Evolutionary conservation across 2,888 invertebrate genomes (phyloP).

Genomic region (Dendrolimus pini): DNA sequence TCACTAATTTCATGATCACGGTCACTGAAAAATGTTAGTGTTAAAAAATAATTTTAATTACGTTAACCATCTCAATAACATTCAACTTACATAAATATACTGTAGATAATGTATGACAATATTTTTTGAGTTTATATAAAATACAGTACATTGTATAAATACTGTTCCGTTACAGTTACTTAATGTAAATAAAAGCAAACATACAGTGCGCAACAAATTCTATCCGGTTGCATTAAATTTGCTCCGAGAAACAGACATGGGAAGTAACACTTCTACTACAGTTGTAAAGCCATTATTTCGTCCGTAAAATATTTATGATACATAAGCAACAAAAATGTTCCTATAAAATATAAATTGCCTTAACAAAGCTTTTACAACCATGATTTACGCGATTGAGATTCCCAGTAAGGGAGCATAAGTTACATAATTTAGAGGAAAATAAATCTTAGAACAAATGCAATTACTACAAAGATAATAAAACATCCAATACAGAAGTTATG

Average conservation of each 20-base stretch:
- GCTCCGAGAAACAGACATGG: slow-evolving; percentile 26
- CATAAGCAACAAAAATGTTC: slow-evolving; percentile 31
- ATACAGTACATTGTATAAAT: no score
- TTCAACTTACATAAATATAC: no score
- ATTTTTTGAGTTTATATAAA: no score
- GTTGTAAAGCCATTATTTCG: slow-evolving; percentile 39
- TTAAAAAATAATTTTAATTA: no score
- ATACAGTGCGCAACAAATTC: slow-evolving; percentile 32
- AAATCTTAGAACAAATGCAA: neutral
- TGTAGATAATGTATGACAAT: no score
- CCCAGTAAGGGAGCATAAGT: slow-evolving; percentile 10
- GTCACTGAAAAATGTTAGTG: no score
- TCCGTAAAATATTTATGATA: slow-evolving; percentile 52
- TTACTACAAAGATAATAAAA: slow-evolving; percentile 21
- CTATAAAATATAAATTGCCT: slow-evolving; percentile 41
- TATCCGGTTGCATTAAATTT: slow-evolving; percentile 42
- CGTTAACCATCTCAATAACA: no score
- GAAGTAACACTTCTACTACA: slow-evolving; percentile 44
- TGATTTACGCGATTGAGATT: slow-evolving; percentile 27
- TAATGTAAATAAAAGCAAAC: no score
- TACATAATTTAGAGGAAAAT: slow-evolving; percentile 6
- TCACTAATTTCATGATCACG: no score
- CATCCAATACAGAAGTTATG: slow-evolving; percentile 35
- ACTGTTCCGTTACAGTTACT: no score
- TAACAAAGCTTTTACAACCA: slow-evolving; percentile 36